Base-by-base conservation (phyloP, 2,888 invertebrate species). In the Subacronicta megacephala region DNA sequence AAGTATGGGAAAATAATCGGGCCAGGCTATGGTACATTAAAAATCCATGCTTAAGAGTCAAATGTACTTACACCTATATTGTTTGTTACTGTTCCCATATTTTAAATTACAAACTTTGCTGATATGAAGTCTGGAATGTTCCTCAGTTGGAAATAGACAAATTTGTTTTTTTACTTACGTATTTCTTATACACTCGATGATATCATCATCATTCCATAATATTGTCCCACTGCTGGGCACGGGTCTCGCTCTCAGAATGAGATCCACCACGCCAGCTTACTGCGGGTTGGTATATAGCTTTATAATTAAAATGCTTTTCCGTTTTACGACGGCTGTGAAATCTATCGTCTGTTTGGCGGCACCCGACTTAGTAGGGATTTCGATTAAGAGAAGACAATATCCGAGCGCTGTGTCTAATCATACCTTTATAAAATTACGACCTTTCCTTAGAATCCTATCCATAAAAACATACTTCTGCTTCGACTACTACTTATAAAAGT, bases 1-100 rank as follows among this genome's bases (percentile, higher is more conserved):
- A 73, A 72, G 50, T 68, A 75, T 75, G 77, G 69, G 75, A 80
- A 77, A 76, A 51, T 60, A 72, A 73, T 71, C 59, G 67, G 61
- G 61, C 68, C 63, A 57, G 18, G 33, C 37, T 23, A 56, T 75
- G 62, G 68, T 59, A 58, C 71, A 77, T 71, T 66, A 51, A 58
- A n/a, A 72, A 77, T 77, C 77, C 59, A 79, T 78, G 75, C n/a
- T n/a, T n/a, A n/a, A n/a, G n/a, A n/a, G n/a, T n/a, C n/a, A n/a
- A n/a, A n/a, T n/a, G n/a, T n/a, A n/a, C n/a, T n/a, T n/a, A n/a
- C n/a, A n/a, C n/a, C n/a, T n/a, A n/a, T n/a, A n/a, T n/a, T n/a
- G n/a, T n/a, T n/a, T n/a, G n/a, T n/a, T 10, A 31, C n/a, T 31
- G 4, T n/a, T 4, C 1, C 1, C 31, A 31, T 31, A 31, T n/a